Evolutionary conservation across 2,797 vertebrate species (phyloP).

Genomic region (Zalophus californianus): DNA sequence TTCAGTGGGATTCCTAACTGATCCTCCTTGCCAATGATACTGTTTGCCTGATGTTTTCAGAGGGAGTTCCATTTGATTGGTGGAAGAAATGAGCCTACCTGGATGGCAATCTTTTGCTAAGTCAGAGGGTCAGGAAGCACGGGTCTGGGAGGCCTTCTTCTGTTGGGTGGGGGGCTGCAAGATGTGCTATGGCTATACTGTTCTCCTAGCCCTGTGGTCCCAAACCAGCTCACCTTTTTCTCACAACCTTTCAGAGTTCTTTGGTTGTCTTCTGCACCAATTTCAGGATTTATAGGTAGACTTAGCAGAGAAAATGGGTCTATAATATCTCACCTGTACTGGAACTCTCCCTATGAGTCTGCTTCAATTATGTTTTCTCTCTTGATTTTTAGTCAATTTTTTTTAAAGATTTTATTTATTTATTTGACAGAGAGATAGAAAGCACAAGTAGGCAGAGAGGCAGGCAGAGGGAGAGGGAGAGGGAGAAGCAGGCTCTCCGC

Average conservation of each 20-base stretch:
- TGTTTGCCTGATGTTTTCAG: background rate
- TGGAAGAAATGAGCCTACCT: background rate
- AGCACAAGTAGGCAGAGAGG: too few relatives aligned
- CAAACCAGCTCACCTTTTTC: constrained; percentile 38
- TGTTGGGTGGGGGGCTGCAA: background rate
- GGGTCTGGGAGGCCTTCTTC: background rate
- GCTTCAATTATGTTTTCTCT: constrained; percentile 41
- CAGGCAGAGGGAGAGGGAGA: too few relatives aligned
- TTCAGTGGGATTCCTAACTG: background rate
- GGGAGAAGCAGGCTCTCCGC: too few relatives aligned
- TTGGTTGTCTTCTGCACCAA: background rate
- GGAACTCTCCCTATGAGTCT: background rate
- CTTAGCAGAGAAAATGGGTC: background rate
- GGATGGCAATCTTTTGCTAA: background rate
- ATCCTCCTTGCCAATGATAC: background rate
- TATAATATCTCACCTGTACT: background rate
- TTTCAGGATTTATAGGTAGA: background rate
- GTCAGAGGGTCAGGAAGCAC: background rate
- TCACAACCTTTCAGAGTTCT: background rate
- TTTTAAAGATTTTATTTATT: too few relatives aligned
- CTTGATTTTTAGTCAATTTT: constrained; percentile 38
- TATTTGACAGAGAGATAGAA: too few relatives aligned
- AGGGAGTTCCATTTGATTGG: background rate
- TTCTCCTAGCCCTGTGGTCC: background rate
- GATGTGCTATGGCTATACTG: background rate